Evolutionary conservation across 64 coral and sea anemone species (phyloP).

Genomic region (Anthopleura sola): DNA sequence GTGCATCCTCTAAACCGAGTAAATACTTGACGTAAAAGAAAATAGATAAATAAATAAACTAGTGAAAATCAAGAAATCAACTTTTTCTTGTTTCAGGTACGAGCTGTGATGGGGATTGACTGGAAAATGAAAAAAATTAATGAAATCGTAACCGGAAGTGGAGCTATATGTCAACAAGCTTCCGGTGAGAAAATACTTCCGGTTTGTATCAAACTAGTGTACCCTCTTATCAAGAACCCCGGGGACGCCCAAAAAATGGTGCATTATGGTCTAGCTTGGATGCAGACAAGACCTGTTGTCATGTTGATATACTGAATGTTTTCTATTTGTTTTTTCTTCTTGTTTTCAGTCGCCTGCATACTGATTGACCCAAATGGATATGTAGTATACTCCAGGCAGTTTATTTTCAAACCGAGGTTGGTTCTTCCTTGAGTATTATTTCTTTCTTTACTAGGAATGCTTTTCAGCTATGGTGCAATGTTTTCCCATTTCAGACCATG

Average conservation of each 20-base stretch:
- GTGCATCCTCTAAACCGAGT: too few relatives aligned
- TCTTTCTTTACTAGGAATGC: slow-evolving; percentile 24
- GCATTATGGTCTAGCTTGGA: too few relatives aligned
- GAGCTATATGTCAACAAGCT: slow-evolving; percentile 45
- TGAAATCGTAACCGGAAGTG: slow-evolving; percentile 73
- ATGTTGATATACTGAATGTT: not conserved
- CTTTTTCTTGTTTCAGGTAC: slow-evolving; percentile 43
- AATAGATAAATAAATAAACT: too few relatives aligned
- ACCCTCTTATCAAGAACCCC: too few relatives aligned
- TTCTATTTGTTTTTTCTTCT: not conserved
- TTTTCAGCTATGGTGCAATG: too few relatives aligned
- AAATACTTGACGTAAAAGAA: too few relatives aligned
- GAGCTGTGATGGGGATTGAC: slow-evolving; percentile 89
- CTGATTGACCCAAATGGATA: slow-evolving; percentile 85
- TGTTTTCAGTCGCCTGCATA: slow-evolving; percentile 63
- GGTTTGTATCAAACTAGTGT: too few relatives aligned
- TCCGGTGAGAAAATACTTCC: slow-evolving; percentile 30
- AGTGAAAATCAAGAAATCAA: too few relatives aligned
- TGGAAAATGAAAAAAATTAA: slow-evolving; percentile 90
- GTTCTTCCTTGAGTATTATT: too few relatives aligned
- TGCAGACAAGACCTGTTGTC: not conserved
- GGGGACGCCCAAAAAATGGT: too few relatives aligned
- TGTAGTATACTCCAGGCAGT: slow-evolving; percentile 72
- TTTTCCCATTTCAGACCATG: too few relatives aligned
- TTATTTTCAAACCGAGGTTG: slow-evolving; percentile 62